phyloP scores from a whole-genome alignment of 2,113 vertebrate genomes.

The Abramis brama region DNA sequence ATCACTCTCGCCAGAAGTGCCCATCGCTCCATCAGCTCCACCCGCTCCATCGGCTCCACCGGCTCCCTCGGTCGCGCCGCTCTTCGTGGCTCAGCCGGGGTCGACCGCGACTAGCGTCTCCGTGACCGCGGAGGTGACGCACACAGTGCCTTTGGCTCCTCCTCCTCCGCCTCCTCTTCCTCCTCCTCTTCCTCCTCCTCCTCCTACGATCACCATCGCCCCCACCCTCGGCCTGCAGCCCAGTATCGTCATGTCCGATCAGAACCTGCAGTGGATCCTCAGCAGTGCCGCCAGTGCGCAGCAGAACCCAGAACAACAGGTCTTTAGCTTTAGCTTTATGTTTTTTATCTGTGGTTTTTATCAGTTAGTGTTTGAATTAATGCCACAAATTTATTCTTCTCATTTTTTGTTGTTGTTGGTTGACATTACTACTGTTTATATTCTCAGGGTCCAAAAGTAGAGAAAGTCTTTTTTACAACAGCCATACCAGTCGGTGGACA shows the following conservation, averaged over 20 bases:
- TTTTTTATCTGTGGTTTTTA: neutral
- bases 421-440: slow-evolving; percentile 58
- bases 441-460: slow-evolving; percentile 89
- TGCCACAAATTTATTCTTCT: neutral
- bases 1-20: slow-evolving; percentile 84
- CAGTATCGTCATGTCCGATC: slow-evolving; percentile 93
- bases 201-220: slow-evolving; percentile 80
- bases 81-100: slow-evolving; percentile 79
- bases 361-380: neutral
- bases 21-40: slow-evolving; percentile 77
- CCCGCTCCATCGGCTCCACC: slow-evolving; percentile 73
- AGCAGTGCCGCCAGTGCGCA: slow-evolving; percentile 87
- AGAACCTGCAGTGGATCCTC: slow-evolving; percentile 97
- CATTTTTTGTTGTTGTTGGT: neutral
- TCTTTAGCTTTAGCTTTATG: slow-evolving; percentile 55
- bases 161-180: slow-evolving; percentile 83
- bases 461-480: slow-evolving; percentile 97
- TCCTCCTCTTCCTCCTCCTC: slow-evolving; percentile 74
- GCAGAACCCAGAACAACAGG: slow-evolving; percentile 87
- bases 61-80: slow-evolving; percentile 71
- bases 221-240: slow-evolving; percentile 82
- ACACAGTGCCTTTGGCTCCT: slow-evolving; percentile 86
- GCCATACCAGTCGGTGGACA: slow-evolving; percentile 92
- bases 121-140: slow-evolving; percentile 78
- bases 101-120: slow-evolving; percentile 77